Percentiles rank a stretch among this genome's conserved stretches.
These are phyloP conservation scores for Temnothorax rugatulus DNA, from an alignment of 2,888 invertebrate genomes.

Conservation along the genomic window DNA sequence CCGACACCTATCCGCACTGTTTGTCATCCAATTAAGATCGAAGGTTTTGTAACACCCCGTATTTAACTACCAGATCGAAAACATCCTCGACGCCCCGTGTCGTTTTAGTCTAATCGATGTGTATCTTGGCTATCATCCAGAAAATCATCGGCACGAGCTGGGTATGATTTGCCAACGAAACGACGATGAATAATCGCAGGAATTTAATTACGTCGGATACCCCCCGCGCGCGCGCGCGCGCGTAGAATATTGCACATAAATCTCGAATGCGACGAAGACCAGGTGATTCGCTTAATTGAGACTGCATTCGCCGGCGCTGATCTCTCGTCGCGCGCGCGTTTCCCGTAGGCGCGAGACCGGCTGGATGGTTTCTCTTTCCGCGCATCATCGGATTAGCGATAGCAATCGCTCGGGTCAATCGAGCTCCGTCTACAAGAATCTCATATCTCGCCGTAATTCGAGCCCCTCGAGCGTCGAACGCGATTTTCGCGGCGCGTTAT, in stretches of 20 bases:
- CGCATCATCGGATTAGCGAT: not conserved
- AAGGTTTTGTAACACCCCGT: conserved; percentile 6
- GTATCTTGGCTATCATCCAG: conserved; percentile 34
- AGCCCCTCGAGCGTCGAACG: conserved; percentile 35
- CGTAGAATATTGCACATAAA: conserved; percentile 49
- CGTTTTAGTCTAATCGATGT: conserved; percentile 14
- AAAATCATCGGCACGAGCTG: conserved; percentile 56
- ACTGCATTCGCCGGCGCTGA: conserved; percentile 40
- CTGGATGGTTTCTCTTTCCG: conserved; percentile 6
- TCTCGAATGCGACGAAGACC: conserved; percentile 60
- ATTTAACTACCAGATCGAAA: conserved; percentile 17
- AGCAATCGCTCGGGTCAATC: conserved; percentile 51
- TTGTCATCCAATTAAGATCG: conserved; percentile 29
- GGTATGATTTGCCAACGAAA: conserved; percentile 45
- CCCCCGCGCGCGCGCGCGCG: not conserved
- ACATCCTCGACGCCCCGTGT: not conserved
- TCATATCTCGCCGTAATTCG: conserved; percentile 44
- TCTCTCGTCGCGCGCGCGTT: conserved; percentile 40
- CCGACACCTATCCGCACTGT: not conserved
- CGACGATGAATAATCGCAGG: conserved; percentile 62
- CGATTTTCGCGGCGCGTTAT: not conserved
- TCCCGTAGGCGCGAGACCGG: not conserved
- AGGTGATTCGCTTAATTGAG: conserved; percentile 63
- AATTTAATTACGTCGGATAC: conserved; percentile 47
- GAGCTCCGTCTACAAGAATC: conserved; percentile 25